Evolutionary conservation across 2,797 vertebrate genomes (phyloP).

Genomic region (Eupleurogrammus muticus): DNA sequence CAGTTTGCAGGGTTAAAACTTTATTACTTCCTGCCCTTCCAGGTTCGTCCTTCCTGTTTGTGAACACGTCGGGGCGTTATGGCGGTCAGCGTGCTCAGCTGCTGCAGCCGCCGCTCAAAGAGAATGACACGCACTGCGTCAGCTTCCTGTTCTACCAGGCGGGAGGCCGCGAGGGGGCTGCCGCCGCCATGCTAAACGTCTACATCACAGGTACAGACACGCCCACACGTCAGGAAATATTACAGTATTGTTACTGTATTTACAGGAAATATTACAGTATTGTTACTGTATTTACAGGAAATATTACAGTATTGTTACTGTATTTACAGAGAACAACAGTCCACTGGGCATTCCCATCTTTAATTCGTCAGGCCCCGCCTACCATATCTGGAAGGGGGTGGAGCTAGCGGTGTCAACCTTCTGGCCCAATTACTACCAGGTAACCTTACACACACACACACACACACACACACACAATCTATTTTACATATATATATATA

Average conservation of each 20-base stretch:
- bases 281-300: too few species aligned
- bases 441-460: constrained; percentile 63
- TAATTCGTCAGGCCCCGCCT: constrained; percentile 88
- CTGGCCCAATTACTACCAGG: constrained; percentile 98
- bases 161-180: constrained; percentile 86
- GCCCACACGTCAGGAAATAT: background rate
- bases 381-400: constrained; percentile 89
- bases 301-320: too few species aligned
- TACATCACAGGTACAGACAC: constrained; percentile 84
- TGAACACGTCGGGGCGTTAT: constrained; percentile 89
- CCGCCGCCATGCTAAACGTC: constrained; percentile 88
- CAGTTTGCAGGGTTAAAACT: too few species aligned
- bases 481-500: too few species aligned
- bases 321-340: constrained; percentile 87
- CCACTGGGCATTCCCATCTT: constrained; percentile 90
- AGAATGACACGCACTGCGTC: constrained; percentile 97
- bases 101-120: constrained; percentile 90
- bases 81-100: constrained; percentile 89
- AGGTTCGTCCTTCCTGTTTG: constrained; percentile 92
- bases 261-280: too few species aligned
- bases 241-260: too few species aligned
- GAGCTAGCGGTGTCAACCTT: constrained; percentile 97
- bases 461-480: too few species aligned
- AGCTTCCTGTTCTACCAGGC: constrained; percentile 90
- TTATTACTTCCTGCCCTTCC: constrained; percentile 21